Base-by-base conservation (phyloP, 92 coral and sea anemone genomes). In the Scolanthus callimorphus region DNA sequence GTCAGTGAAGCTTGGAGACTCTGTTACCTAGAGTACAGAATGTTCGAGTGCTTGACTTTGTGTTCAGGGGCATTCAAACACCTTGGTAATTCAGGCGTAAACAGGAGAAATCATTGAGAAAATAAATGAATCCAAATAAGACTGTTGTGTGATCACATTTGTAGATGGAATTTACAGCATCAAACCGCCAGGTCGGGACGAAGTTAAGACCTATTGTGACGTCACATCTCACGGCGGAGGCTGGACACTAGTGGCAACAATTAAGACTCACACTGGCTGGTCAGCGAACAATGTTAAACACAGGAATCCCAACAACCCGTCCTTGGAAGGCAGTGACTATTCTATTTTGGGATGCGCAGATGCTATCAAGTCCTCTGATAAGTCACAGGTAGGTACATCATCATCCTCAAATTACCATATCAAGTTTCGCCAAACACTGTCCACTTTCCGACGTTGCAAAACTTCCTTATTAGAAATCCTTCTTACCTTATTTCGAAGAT, bases 161-260 rank as follows among this genome's bases (percentile, higher is more conserved):
- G 15, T 57, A 83, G 90, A 77, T 17, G 90, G 90, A 17, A 57
- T 63, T 21, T 83, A 77, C 56, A 59, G 68, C 25, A 83, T 83
- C 27, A 49, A 77, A 43, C 84, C 84, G 21, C 76, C 80, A 23
- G 84, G 84, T 27, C 57, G 44, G 28, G 31, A 60, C n/a, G 71
- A 38, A 54, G 70, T 83, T 37, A 83, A 83, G 59, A 83, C 90
- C 20, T 60, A 52, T 39, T 83, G 88, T 54, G 88, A 81, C 60
- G 60, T 81, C 28, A 60, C 88, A 49, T 64, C 73, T 20, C 68
- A 57, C 20, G 88, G 88, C 25, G 88, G 88, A 3, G 83, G 83
- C 63, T 81, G 88, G 88, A 81, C 88, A 3, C 50, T 81, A 22
- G 55, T 81, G 1, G 57, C 58, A 4, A 81, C 88, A 56, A 74